Conservation (phyloP, 2,113 vertebrate species). For the Sylvilagus bachmani region DNA sequence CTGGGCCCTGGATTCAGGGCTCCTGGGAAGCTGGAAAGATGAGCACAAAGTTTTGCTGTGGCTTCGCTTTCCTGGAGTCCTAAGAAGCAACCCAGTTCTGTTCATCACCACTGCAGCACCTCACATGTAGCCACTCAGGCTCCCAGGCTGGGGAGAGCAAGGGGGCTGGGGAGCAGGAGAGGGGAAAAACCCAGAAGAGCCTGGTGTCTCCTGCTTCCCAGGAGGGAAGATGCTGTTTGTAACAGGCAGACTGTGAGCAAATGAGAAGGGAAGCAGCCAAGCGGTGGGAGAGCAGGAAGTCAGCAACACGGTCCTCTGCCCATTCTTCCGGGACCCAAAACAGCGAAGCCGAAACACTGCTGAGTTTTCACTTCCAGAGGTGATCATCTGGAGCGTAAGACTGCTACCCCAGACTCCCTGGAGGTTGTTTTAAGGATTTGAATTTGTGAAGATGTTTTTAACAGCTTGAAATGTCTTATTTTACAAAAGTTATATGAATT, state of each 20-base stretch:
- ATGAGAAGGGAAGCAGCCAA: not conserved
- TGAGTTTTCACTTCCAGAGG: not conserved
- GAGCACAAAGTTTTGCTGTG: not conserved
- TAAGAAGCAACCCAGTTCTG: no score
- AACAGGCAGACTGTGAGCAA: not conserved
- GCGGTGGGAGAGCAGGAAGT: not conserved
- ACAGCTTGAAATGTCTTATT: not conserved
- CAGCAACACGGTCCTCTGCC: no score
- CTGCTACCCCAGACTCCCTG: not conserved
- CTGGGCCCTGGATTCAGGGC: accelerated
- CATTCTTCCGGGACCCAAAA: not conserved
- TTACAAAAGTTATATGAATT: conserved; percentile 40
- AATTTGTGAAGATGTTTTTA: not conserved
- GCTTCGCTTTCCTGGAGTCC: not conserved
- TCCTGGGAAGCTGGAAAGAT: not conserved
- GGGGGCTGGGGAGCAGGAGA: no score
- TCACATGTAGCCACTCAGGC: not conserved
- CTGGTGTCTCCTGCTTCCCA: not conserved
- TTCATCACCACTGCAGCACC: not conserved
- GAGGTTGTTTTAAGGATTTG: not conserved
- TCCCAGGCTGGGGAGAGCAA: not conserved
- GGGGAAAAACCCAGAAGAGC: not conserved
- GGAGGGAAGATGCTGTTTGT: not conserved
- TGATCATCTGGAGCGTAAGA: not conserved
- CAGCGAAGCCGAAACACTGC: not conserved